Percentiles rank a stretch among this genome's conserved stretches.
Evolutionary conservation across 2,888 invertebrate genomes (phyloP).

Genomic region (Anthrax anthrax): DNA sequence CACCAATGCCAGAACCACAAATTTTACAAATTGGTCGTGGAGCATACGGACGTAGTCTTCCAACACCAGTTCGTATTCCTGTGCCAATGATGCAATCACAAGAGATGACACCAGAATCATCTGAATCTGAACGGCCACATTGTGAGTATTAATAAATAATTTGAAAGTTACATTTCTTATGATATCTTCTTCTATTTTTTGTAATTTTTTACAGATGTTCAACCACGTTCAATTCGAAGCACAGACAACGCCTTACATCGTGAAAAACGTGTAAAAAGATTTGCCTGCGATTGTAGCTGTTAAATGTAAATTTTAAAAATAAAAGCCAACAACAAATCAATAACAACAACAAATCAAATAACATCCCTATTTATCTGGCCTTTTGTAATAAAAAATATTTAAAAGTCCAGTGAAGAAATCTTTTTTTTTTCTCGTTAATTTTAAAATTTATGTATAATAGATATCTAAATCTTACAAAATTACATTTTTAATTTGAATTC

Average conservation of each 20-base stretch:
- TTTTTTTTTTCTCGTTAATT: too few species aligned
- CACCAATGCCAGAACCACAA: slow-evolving; percentile 29
- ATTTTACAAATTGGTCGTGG: slow-evolving; percentile 31
- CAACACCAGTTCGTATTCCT: slow-evolving; percentile 37
- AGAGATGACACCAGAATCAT: slow-evolving; percentile 40
- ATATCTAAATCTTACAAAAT: too few species aligned
- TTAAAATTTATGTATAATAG: too few species aligned
- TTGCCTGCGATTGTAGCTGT: slow-evolving; percentile 60
- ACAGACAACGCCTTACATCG: slow-evolving; percentile 40
- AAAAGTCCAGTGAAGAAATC: too few species aligned
- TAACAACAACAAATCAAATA: too few species aligned
- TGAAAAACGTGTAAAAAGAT: slow-evolving; percentile 56
- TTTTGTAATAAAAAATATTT: too few species aligned
- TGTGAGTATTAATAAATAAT: slow-evolving; percentile 45
- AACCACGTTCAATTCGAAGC: slow-evolving; percentile 62
- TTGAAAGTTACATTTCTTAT: too few species aligned
- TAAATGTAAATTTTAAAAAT: slow-evolving; percentile 20
- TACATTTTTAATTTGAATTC: too few species aligned
- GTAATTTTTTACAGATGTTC: slow-evolving; percentile 47
- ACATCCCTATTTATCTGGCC: too few species aligned
- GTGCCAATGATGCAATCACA: slow-evolving; percentile 44
- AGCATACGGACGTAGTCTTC: slow-evolving; percentile 31
- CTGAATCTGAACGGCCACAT: slow-evolving; percentile 49
- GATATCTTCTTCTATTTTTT: too few species aligned
- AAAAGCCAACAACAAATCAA: too few species aligned